Evolutionary conservation across 2,113 vertebrate species (phyloP).

Genomic region (Bujurquina vittata): DNA sequence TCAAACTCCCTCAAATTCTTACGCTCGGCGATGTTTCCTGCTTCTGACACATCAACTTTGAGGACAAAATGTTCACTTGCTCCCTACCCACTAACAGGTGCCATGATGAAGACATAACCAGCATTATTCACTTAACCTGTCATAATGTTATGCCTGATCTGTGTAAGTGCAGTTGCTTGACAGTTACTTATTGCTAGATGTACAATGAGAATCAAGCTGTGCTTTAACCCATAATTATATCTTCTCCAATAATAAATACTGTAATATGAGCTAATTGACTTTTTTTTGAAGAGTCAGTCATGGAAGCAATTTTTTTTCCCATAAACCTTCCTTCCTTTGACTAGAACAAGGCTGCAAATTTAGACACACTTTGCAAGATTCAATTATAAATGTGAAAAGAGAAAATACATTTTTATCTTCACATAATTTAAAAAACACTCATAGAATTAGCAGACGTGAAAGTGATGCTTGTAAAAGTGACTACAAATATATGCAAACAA

Average conservation of each 20-base stretch:
- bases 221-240: not conserved
- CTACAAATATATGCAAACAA: constrained; percentile 6
- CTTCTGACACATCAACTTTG: no score
- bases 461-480: not conserved
- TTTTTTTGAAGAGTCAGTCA: not conserved
- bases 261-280: not conserved
- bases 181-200: no score
- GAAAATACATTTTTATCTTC: not conserved
- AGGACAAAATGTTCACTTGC: no score
- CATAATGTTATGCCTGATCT: no score
- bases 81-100: no score
- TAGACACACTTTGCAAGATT: not conserved
- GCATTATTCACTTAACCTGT: no score
- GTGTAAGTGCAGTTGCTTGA: not conserved
- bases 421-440: not conserved
- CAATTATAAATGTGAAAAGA: not conserved
- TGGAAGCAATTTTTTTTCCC: not conserved
- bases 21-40: no score
- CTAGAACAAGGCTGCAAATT: not conserved
- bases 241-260: not conserved
- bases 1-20: no score
- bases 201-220: not conserved
- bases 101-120: no score
- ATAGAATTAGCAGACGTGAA: not conserved
- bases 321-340: not conserved